Conservation (phyloP, 2,888 invertebrate species). For the Xylota segnis region DNA sequence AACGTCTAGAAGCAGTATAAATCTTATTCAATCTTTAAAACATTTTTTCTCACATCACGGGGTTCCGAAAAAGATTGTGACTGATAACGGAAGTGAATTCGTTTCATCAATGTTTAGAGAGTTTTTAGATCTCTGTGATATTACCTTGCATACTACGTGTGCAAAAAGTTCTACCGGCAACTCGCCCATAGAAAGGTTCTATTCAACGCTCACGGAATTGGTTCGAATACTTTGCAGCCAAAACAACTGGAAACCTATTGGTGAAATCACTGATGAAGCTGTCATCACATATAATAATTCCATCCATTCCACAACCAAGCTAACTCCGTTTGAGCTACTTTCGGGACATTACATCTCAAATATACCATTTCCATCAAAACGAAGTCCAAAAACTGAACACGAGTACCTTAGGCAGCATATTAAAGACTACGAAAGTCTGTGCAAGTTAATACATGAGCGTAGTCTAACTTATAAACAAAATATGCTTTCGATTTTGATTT, state of each 20-base stretch:
- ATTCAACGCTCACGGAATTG: constrained; percentile 64
- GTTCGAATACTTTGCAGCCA: constrained; percentile 52
- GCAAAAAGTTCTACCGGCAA: constrained; percentile 63
- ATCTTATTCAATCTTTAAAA: constrained; percentile 47
- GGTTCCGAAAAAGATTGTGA: constrained; percentile 53
- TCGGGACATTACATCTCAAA: not conserved
- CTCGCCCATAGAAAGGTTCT: constrained; percentile 60
- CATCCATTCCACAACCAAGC: no score
- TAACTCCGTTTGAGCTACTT: constrained; percentile 43
- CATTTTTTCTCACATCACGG: constrained; percentile 59
- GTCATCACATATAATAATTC: constrained; percentile 37
- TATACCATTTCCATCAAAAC: not conserved
- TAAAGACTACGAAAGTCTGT: no score
- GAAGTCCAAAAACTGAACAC: no score
- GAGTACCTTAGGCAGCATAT: no score
- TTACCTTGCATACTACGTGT: constrained; percentile 42
- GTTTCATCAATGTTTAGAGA: constrained; percentile 39
- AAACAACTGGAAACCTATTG: constrained; percentile 41
- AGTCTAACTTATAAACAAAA: no score
- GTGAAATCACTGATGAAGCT: constrained; percentile 56
- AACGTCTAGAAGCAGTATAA: constrained; percentile 58
- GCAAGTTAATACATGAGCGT: no score
- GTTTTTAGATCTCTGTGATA: constrained; percentile 42
- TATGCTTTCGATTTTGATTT: no score
- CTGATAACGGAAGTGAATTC: constrained; percentile 59